These are phyloP conservation scores for Scalopus aquaticus DNA, from an alignment of 2,113 vertebrate species.

Conservation along the genomic window DNA sequence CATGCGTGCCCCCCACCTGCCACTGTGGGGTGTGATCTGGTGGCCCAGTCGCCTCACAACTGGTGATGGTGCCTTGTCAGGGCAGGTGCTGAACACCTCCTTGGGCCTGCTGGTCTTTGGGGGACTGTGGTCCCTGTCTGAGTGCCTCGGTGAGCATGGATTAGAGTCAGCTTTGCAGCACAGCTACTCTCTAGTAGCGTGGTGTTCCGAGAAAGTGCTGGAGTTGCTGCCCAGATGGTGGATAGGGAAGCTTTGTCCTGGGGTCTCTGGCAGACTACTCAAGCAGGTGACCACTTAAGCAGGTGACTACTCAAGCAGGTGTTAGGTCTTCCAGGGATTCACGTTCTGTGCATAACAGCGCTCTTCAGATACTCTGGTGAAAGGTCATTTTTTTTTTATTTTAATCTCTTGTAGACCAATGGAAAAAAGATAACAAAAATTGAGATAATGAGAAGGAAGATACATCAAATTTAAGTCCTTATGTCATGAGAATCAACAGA, in stretches of 20 bases:
- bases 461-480: background rate
- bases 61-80: background rate
- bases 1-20: too few relatives aligned
- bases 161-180: background rate
- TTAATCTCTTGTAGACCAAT: background rate
- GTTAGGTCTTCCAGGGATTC: background rate
- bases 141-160: fast-evolving
- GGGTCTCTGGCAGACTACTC: background rate
- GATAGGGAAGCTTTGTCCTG: background rate
- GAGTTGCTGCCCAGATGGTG: fast-evolving
- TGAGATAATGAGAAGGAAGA: background rate
- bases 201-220: background rate
- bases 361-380: background rate
- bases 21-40: background rate
- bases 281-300: too few relatives aligned
- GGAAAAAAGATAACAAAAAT: background rate
- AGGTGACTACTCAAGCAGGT: too few relatives aligned
- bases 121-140: background rate
- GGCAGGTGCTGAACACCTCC: background rate
- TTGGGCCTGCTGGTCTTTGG: background rate
- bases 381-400: background rate
- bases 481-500: too few relatives aligned
- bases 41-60: too few relatives aligned
- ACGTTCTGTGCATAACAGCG: background rate
- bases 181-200: background rate